phyloP scores from a whole-genome alignment of 2,888 invertebrate species.

The Dioctria rufipes region DNA sequence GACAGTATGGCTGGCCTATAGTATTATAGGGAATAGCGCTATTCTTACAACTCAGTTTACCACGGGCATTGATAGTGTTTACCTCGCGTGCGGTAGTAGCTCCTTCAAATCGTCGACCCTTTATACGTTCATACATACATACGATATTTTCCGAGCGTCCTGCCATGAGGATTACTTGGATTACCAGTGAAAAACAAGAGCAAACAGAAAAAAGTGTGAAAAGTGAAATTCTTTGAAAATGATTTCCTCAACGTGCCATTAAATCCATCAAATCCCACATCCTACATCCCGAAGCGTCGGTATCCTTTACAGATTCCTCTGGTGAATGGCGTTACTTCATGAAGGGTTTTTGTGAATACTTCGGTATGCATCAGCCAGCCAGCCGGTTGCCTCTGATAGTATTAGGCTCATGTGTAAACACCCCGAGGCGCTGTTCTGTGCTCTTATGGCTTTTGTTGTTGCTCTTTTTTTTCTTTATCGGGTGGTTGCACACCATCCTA shows the following conservation, averaged over 20 bases:
- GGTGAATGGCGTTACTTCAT: neutral
- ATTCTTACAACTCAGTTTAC: slow-evolving; percentile 49
- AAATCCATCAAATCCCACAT: slow-evolving; percentile 7
- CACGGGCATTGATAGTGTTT: slow-evolving; percentile 44
- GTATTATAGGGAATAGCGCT: neutral
- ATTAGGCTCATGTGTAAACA: slow-evolving; percentile 36
- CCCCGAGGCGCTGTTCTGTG: slow-evolving; percentile 30
- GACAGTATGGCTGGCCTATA: slow-evolving; percentile 36
- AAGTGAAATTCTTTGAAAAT: slow-evolving; percentile 46
- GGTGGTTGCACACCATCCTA: neutral
- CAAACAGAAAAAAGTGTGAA: slow-evolving; percentile 26
- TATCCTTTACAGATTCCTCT: neutral
- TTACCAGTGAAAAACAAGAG: slow-evolving; percentile 55
- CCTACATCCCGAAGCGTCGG: neutral
- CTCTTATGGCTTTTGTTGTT: slow-evolving; percentile 30
- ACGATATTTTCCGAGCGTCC: neutral
- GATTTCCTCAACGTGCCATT: neutral
- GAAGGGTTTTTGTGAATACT: neutral
- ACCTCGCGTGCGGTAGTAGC: slow-evolving; percentile 17
- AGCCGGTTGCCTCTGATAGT: neutral
- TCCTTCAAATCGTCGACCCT: too few relatives aligned
- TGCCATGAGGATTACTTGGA: slow-evolving; percentile 54
- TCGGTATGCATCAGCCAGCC: slow-evolving; percentile 3
- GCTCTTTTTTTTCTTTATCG: slow-evolving; percentile 40
- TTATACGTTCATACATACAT: too few relatives aligned